phyloP scores from a whole-genome alignment of 53 echinoderm and acorn worm species.

The Paracentrotus lividus region DNA sequence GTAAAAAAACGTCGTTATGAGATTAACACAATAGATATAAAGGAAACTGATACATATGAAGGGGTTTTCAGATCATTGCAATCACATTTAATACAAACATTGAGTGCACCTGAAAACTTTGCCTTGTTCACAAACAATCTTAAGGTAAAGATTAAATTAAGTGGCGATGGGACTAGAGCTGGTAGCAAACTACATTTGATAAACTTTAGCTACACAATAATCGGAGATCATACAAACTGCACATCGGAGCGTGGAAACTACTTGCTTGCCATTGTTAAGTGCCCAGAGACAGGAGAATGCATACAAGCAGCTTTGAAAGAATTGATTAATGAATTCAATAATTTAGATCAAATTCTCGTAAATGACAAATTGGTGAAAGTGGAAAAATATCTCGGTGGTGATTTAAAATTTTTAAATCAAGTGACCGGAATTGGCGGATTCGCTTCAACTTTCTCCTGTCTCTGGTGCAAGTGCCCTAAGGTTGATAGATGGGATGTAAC shows the following conservation, averaged over 20 bases:
- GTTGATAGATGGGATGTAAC: constrained; percentile 68
- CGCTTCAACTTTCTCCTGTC: constrained; percentile 78
- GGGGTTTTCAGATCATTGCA: constrained; percentile 71
- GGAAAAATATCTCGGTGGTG: constrained; percentile 82
- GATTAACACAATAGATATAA: neutral
- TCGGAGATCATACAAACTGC: constrained; percentile 76
- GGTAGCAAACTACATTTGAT: constrained; percentile 72
- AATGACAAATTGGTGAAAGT: constrained; percentile 69
- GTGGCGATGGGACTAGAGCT: constrained; percentile 82
- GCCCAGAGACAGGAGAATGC: constrained; percentile 79
- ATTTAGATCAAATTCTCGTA: constrained; percentile 63
- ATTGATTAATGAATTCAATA: constrained; percentile 81
- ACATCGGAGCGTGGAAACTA: constrained; percentile 81
- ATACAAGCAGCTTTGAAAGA: constrained; percentile 68
- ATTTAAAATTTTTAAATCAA: constrained; percentile 84
- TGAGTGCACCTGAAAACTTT: constrained; percentile 58
- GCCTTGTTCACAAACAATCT: constrained; percentile 65
- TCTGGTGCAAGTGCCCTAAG: constrained; percentile 83
- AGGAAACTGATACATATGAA: constrained; percentile 54
- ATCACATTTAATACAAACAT: constrained; percentile 54
- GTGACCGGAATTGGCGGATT: constrained; percentile 82
- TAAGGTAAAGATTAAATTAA: constrained; percentile 76
- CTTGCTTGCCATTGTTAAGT: constrained; percentile 77
- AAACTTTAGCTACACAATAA: constrained; percentile 79
- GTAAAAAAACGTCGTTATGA: neutral